Conservation (phyloP, 2,888 invertebrate genomes). For the Andrena hattorfiana region DNA sequence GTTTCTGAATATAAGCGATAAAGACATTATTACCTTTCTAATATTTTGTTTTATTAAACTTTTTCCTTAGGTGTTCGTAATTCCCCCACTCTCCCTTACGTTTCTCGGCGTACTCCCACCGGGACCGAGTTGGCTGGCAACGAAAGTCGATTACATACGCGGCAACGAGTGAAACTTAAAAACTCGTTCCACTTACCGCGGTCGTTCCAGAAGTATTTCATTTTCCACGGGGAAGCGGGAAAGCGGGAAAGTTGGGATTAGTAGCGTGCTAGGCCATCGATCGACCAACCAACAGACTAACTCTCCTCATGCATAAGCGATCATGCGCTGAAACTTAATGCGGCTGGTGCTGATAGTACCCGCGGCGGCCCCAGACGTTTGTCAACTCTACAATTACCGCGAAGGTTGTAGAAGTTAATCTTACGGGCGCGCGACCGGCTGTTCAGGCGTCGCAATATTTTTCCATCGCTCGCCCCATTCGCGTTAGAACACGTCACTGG, state of each 20-base stretch:
- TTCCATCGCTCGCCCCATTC: conserved; percentile 38
- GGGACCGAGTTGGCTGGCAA: conserved; percentile 4
- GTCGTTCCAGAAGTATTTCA: conserved; percentile 21
- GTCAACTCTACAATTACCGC: conserved; percentile 50
- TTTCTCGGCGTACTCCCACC: neutral
- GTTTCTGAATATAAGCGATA: no score
- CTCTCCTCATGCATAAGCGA: conserved; percentile 55
- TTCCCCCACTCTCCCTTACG: no score
- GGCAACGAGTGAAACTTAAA: conserved; percentile 26
- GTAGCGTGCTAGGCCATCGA: conserved; percentile 39
- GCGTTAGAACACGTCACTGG: conserved; percentile 51
- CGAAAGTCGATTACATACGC: conserved; percentile 48
- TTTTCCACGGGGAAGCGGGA: conserved; percentile 12
- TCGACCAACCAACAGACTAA: conserved; percentile 21
- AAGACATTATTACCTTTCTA: no score
- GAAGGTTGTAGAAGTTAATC: conserved; percentile 51
- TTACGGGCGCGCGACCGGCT: conserved; percentile 9
- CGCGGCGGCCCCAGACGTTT: conserved; percentile 38
- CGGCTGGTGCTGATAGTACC: conserved; percentile 31
- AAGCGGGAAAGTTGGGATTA: conserved; percentile 36
- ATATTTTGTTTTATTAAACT: no score
- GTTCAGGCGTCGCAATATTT: conserved; percentile 29
- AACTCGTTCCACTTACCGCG: conserved; percentile 42
- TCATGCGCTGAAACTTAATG: conserved; percentile 43
- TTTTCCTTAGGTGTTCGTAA: no score